Evolutionary conservation across 2,113 vertebrate species (phyloP), one percentile per base, ranked within the genome.

Genomic region (Echinops telfairi): DNA sequence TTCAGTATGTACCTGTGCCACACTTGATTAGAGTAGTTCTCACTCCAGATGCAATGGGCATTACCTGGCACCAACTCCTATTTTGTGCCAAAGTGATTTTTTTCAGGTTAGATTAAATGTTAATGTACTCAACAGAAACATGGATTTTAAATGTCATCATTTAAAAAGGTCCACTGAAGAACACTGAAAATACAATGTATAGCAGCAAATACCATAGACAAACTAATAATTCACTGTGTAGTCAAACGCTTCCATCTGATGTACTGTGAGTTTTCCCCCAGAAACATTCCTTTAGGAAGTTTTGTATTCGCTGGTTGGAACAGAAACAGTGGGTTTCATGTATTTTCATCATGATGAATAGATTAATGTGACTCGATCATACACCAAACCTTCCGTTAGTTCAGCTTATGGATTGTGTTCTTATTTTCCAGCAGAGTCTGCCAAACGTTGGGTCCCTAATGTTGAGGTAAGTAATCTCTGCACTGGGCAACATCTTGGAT

Each of bases 181-280:
- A 86, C 64, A 88, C 23, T 64, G 68, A 94, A 83, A 80, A 19
- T 73, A 57, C 47, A 85, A 90, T 77, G 78, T 11, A 70, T 91
- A 94, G 90, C 90, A 77, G 90, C 90, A 81, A 80, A 79, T 77
- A 82, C 6, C 94, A 86, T 88, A 97, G 95, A 85, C 40, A 94
- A 91, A 91, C 75, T 80, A 87, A 38, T 68, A 80, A 70, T 60
- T 68, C 83, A 10, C 92, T 86, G 22, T 77, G 47, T 80, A 73
- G 73, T 91, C 85, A 94, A 90, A 66, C 84, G 86, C 57, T 88
- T 94, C 73, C 22, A 80, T 75, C 71, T 96, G 93, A 76, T 7
- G 38, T 83, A 40, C 81, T 83, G 91, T 97, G 93, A 95, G 86
- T 92, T 96, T 96, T 82, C 47, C 95, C 58, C 94, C 70, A 70